Evolutionary conservation across 2,113 vertebrate genomes (phyloP), one percentile per base, ranked within the genome.

Genomic region (Pseudorhombus dupliciocellatus): DNA sequence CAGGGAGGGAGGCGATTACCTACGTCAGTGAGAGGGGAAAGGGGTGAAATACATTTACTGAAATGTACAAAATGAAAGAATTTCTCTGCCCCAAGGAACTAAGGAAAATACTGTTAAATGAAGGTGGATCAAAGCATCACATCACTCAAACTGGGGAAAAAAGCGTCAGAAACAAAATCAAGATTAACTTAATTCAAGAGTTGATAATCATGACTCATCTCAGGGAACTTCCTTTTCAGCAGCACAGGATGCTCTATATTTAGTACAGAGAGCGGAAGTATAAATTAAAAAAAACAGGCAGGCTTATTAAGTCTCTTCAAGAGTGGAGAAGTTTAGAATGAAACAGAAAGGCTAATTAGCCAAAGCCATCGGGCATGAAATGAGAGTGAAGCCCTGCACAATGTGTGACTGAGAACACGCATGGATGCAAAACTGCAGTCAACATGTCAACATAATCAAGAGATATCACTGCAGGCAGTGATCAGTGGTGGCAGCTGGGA

Each of bases 281-380:
- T 70, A 84, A 85, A 89, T 83, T 83, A 83, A 80, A 74, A 48
- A 30, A 28, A 42, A 40, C 59, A 68, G 42, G 64, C 56, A 4
- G 73, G 66, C 73, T 76, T 80, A 84, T 44, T 80, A 83, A 73
- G 77, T 76, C 79, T 75, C 74, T 31, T 69, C 58, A 68, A 84
- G 75, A 84, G 66, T 73, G 66, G 37, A 70, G 66, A 88, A 65
- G 64, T 86, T 83, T 60, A 55, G 71, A 75, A 79, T 80, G 60
- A 78, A 88, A 81, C 59, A 69, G 60, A 81, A 66, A 75, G 73
- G 71, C 56, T 81, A 87, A 88, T 89, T 79, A 89, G 61, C 28
- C 60, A 21, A 75, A 73, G 70, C 71, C 83, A 51, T 73, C 62
- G 53, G 81, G 67, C 75, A 75, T 77, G 79, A 81, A 76, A 79